Percentiles rank a stretch among this genome's conserved stretches.
Conservation (phyloP, 2,113 vertebrate genomes). For the Recurvirostra avosetta region DNA sequence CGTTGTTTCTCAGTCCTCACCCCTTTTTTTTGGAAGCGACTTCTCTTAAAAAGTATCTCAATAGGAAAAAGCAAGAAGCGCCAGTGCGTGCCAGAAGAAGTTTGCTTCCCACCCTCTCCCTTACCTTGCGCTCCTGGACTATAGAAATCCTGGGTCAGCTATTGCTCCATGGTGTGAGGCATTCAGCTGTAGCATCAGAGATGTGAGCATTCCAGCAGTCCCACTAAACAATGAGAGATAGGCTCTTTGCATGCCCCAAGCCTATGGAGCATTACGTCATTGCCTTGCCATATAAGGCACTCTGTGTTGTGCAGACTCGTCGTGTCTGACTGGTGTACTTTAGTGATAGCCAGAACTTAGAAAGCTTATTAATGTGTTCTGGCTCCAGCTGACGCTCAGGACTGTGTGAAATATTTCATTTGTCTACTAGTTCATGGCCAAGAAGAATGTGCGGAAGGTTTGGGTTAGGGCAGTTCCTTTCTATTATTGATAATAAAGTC, state of each 20-base stretch:
- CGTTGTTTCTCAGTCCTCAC: not conserved
- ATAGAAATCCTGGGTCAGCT: constrained; percentile 15
- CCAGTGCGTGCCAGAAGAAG: not conserved
- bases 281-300: constrained; percentile 91
- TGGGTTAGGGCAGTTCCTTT: constrained; percentile 62
- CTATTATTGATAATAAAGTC: constrained; percentile 45
- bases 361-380: constrained; percentile 46
- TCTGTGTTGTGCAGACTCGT: constrained; percentile 76
- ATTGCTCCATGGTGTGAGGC: constrained; percentile 54
- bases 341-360: constrained; percentile 51
- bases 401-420: constrained; percentile 64
- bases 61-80: not conserved
- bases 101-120: constrained; percentile 33
- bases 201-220: constrained; percentile 86
- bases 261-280: constrained; percentile 95
- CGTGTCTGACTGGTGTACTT: constrained; percentile 65
- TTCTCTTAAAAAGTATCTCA: not conserved
- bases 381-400: constrained; percentile 55
- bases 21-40: not conserved
- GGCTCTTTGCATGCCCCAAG: constrained; percentile 81
- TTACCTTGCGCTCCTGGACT: constrained; percentile 51
- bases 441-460: constrained; percentile 66
- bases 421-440: constrained; percentile 51
- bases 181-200: constrained; percentile 64
- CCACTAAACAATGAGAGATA: constrained; percentile 91